Percentiles rank a stretch among this genome's conserved stretches.
These are phyloP conservation scores for Melanotaenia pygmaea DNA, from an alignment of 2,797 vertebrate genomes.

Conservation along the genomic window DNA sequence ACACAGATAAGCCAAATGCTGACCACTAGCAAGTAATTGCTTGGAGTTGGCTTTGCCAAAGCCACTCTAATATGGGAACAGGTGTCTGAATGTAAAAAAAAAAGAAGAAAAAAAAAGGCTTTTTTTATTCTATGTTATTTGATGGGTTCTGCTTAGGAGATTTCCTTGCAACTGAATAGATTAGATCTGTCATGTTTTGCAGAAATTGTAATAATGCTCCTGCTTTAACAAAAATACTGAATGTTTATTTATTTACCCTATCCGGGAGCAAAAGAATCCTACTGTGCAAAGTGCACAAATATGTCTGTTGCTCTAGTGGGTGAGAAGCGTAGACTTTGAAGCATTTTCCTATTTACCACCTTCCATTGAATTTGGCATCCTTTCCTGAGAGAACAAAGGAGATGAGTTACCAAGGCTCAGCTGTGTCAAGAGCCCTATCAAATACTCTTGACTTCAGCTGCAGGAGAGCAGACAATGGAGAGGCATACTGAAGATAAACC, in stretches of 20 bases:
- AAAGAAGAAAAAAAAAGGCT: too few relatives aligned
- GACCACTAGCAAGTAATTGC: slow-evolving; percentile 71
- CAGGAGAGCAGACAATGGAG: slow-evolving; percentile 65
- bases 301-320: slow-evolving; percentile 56
- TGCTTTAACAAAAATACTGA: slow-evolving; percentile 48
- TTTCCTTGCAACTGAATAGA: slow-evolving; percentile 65
- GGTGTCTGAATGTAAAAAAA: slow-evolving; percentile 55
- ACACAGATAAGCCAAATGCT: slow-evolving; percentile 71
- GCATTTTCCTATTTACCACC: slow-evolving; percentile 71
- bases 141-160: slow-evolving; percentile 60
- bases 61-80: slow-evolving; percentile 59
- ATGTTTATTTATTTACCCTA: slow-evolving; percentile 55
- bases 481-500: slow-evolving; percentile 69
- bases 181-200: slow-evolving; percentile 48
- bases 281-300: slow-evolving; percentile 62
- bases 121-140: slow-evolving; percentile 53
- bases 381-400: slow-evolving; percentile 77
- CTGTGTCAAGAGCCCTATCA: slow-evolving; percentile 77
- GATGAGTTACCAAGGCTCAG: slow-evolving; percentile 65
- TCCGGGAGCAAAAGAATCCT: slow-evolving; percentile 45
- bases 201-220: slow-evolving; percentile 53
- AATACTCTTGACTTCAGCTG: slow-evolving; percentile 74
- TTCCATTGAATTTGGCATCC: slow-evolving; percentile 75
- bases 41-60: slow-evolving; percentile 60
- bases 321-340: slow-evolving; percentile 70